Conservation (phyloP, 1,140 invertebrate genomes). For the Drosophila kurseongensis region DNA sequence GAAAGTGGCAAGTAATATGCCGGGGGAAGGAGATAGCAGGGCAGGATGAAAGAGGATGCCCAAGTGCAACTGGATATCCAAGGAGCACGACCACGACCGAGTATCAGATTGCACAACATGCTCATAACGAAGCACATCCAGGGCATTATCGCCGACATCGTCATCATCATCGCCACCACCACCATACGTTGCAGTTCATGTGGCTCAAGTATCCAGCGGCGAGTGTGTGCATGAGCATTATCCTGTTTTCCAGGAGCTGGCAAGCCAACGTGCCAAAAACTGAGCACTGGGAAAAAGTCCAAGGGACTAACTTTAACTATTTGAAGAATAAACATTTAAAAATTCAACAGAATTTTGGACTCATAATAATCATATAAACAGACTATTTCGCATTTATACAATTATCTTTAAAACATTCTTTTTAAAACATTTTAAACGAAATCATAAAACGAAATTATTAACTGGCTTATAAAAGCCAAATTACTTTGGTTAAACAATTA, state of each 20-base stretch:
- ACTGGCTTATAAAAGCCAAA: too few relatives aligned
- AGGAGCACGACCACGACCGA: slow-evolving; percentile 61
- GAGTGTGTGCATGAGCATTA: slow-evolving; percentile 24
- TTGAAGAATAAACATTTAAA: too few relatives aligned
- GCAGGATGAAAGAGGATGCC: slow-evolving; percentile 33
- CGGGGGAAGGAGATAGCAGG: slow-evolving; percentile 8
- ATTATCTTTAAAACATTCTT: too few relatives aligned
- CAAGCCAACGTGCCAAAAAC: slow-evolving; percentile 67
- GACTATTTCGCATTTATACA: too few relatives aligned
- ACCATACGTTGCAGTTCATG: slow-evolving; percentile 41
- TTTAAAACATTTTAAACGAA: too few relatives aligned
- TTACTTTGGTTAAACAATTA: too few relatives aligned
- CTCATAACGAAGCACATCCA: slow-evolving; percentile 46
- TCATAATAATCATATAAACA: too few relatives aligned
- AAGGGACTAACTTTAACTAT: background rate
- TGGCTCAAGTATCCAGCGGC: slow-evolving; percentile 54
- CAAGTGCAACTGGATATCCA: slow-evolving; percentile 71
- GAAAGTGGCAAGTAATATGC: background rate
- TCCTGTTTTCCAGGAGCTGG: slow-evolving; percentile 45
- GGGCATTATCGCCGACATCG: slow-evolving; percentile 46
- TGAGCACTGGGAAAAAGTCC: slow-evolving; percentile 10
- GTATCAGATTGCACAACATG: slow-evolving; percentile 74
- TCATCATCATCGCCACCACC: slow-evolving; percentile 29
- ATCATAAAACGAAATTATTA: too few relatives aligned
- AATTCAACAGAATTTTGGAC: too few relatives aligned